Percentiles rank a stretch among this genome's conserved stretches.
These are phyloP conservation scores for Dione juno DNA, from an alignment of 2,888 invertebrate species.

Conservation along the genomic window DNA sequence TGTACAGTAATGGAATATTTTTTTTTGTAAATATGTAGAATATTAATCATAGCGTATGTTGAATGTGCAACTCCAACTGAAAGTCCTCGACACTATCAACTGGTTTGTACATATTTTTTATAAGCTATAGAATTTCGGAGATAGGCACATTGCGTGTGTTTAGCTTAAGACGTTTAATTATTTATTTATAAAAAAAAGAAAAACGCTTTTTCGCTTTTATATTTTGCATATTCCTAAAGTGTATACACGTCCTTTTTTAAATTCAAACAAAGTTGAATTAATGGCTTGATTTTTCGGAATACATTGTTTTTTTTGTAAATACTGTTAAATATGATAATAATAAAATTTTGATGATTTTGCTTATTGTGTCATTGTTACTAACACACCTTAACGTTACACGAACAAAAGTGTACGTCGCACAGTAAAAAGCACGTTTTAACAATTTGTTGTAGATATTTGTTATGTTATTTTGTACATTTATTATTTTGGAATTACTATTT, in stretches of 20 bases:
- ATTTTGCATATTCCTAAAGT: neutral
- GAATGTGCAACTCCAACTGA: slow-evolving; percentile 24
- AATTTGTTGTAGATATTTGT: neutral
- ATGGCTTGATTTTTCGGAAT: slow-evolving; percentile 9
- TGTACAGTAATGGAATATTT: slow-evolving; percentile 39
- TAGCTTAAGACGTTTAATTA: slow-evolving; percentile 25
- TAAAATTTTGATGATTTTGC: slow-evolving; percentile 34
- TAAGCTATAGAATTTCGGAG: slow-evolving; percentile 10
- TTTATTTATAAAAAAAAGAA: slow-evolving; percentile 29
- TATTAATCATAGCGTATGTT: slow-evolving; percentile 19
- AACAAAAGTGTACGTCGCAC: neutral
- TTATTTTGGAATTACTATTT: neutral
- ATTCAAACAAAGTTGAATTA: neutral
- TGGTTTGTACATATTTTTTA: slow-evolving; percentile 23
- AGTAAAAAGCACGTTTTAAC: slow-evolving; percentile 13
- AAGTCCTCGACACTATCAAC: neutral
- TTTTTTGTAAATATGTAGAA: slow-evolving; percentile 44
- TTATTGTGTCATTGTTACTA: slow-evolving; percentile 28
- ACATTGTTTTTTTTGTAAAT: slow-evolving; percentile 36
- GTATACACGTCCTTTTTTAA: neutral
- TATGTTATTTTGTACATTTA: neutral
- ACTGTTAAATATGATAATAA: slow-evolving; percentile 37
- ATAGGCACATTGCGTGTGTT: slow-evolving; percentile 17
- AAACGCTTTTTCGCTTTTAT: slow-evolving; percentile 26
- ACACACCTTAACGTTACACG: slow-evolving; percentile 25